phyloP scores from a whole-genome alignment of 2,797 vertebrate species.

The Oryzias dopingdopingensis region DNA sequence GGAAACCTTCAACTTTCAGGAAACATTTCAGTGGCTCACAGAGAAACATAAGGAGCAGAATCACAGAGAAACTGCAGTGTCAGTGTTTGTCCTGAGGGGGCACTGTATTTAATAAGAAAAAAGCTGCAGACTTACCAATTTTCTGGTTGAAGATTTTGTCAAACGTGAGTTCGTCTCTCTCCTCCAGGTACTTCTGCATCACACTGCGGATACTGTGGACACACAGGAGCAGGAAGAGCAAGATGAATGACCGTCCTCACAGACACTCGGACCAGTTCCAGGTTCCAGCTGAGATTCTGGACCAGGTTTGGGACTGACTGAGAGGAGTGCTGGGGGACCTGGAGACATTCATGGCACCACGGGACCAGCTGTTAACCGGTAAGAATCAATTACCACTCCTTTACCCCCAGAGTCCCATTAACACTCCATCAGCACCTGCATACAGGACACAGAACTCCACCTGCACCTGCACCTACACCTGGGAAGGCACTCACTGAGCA shows the following conservation, averaged over 20 bases:
- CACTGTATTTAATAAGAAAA: neutral
- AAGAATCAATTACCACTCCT: conserved; percentile 78
- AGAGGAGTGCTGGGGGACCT: conserved; percentile 41
- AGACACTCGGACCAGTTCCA: conserved; percentile 16
- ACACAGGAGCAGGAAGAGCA: conserved; percentile 12
- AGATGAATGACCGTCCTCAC: neutral
- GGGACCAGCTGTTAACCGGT: conserved; percentile 75
- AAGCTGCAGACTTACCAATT: conserved; percentile 83
- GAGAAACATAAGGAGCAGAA: too few species aligned
- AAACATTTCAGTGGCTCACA: too few species aligned
- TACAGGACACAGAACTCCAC: conserved; percentile 17
- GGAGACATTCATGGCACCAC: conserved; percentile 54
- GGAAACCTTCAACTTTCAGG: too few species aligned
- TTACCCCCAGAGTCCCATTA: conserved; percentile 60
- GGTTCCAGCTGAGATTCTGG: conserved; percentile 31
- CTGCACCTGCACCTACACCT: conserved; percentile 25
- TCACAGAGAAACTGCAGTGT: too few species aligned
- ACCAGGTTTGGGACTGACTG: conserved; percentile 57
- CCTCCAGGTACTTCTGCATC: conserved; percentile 98
- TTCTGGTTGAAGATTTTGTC: conserved; percentile 99
- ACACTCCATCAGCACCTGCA: conserved; percentile 49
- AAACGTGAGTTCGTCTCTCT: conserved; percentile 93
- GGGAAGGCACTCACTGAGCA: conserved; percentile 2
- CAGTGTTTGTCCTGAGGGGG: too few species aligned
- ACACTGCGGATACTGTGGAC: conserved; percentile 92